These are phyloP conservation scores for Crypturellus tataupa DNA, from an alignment of 2,797 vertebrate species.

Conservation along the genomic window DNA sequence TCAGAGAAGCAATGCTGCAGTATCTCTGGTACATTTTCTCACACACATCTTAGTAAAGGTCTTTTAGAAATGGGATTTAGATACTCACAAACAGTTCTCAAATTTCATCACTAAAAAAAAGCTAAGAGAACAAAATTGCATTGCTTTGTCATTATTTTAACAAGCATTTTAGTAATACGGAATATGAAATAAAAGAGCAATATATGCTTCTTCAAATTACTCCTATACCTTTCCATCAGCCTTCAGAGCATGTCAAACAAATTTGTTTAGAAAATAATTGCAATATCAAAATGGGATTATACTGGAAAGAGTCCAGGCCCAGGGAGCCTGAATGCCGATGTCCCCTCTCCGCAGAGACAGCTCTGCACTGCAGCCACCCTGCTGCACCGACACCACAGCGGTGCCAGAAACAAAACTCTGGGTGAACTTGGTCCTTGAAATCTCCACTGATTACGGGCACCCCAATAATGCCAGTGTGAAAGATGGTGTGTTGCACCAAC, in stretches of 20 bases:
- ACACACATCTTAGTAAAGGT: not conserved
- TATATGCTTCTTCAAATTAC: not conserved
- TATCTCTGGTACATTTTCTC: not conserved
- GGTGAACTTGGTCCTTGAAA: too few relatives aligned
- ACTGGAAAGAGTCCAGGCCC: too few relatives aligned
- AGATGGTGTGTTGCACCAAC: too few relatives aligned
- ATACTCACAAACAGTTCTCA: too few relatives aligned
- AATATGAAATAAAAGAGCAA: not conserved
- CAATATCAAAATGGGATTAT: too few relatives aligned
- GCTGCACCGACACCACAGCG: too few relatives aligned
- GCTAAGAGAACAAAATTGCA: not conserved
- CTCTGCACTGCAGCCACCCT: too few relatives aligned
- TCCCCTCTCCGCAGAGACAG: not conserved
- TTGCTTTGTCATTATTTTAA: not conserved
- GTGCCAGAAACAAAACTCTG: too few relatives aligned
- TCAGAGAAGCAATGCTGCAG: not conserved
- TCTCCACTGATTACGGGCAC: too few relatives aligned
- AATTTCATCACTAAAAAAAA: too few relatives aligned
- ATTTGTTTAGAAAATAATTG: too few relatives aligned
- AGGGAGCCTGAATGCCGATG: not conserved
- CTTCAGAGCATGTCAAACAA: not conserved
- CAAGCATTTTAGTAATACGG: not conserved
- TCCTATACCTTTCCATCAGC: too few relatives aligned
- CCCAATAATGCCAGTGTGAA: not conserved
- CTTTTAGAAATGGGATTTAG: not conserved